Conservation (phyloP, 1,140 invertebrate species). For the Phenacoccus solenopsis region DNA sequence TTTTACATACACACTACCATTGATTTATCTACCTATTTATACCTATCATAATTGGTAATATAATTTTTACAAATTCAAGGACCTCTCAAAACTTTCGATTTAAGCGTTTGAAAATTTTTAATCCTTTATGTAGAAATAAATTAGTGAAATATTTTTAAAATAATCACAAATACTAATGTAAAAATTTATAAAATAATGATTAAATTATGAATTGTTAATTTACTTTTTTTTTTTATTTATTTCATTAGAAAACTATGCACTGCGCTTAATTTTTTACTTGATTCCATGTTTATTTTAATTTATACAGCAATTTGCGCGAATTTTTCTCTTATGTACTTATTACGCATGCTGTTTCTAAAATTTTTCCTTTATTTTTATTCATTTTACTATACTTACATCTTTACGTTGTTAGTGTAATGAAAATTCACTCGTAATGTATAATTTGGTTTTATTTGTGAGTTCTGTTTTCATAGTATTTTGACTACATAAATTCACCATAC, state of each 20-base stretch:
- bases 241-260: conserved; percentile 11
- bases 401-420: conserved; percentile 22
- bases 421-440: conserved; percentile 18
- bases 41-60: not conserved
- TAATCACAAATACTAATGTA: not conserved
- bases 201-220: conserved; percentile 19
- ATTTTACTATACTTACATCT: not conserved
- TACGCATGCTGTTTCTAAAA: conserved; percentile 15
- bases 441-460: not conserved
- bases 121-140: not conserved
- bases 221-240: not conserved
- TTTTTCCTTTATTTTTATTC: conserved; percentile 17
- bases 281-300: conserved; percentile 6
- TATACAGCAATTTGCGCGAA: conserved; percentile 7
- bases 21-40: too few relatives aligned
- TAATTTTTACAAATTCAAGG: conserved; percentile 24
- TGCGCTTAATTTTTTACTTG: conserved; percentile 8
- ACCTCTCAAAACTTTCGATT: conserved; percentile 30
- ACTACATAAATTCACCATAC: not conserved
- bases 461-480: not conserved
- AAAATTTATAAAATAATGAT: not conserved
- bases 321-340: conserved; percentile 13
- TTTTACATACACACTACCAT: not conserved
- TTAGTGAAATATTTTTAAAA: not conserved
- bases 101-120: not conserved